Evolutionary conservation across 2,888 invertebrate genomes (phyloP).

Genomic region (Callyntrura sp.): DNA sequence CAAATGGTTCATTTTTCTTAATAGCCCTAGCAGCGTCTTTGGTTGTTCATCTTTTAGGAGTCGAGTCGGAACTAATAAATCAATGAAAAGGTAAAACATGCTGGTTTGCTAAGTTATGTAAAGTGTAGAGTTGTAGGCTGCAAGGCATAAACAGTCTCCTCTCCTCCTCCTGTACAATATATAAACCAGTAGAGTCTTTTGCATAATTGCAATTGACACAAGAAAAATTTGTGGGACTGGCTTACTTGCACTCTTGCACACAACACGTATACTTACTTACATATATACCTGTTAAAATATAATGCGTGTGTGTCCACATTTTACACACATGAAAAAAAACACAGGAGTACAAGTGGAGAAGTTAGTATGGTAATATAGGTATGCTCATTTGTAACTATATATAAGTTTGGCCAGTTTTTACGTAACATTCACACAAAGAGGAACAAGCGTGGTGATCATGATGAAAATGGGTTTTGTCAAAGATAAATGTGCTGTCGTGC

Average conservation of each 20-base stretch:
- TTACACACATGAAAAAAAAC: neutral
- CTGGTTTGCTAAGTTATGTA: conserved; percentile 48
- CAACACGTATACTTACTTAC: neutral
- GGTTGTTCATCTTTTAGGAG: neutral
- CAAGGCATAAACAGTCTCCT: conserved; percentile 9
- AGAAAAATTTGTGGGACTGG: conserved; percentile 70
- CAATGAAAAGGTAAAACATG: conserved; percentile 41
- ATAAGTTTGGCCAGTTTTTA: conserved; percentile 51
- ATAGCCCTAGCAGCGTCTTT: conserved; percentile 10
- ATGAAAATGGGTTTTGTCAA: conserved; percentile 67
- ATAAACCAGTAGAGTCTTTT: conserved; percentile 57
- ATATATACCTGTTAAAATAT: neutral
- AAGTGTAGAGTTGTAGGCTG: neutral
- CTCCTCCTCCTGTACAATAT: neutral
- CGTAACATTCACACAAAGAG: conserved; percentile 5
- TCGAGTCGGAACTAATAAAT: conserved; percentile 26
- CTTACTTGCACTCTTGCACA: conserved; percentile 19
- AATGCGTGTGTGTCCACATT: neutral
- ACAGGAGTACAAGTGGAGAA: neutral
- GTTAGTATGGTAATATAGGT: neutral
- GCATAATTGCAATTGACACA: conserved; percentile 75
- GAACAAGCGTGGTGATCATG: neutral
- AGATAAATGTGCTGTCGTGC: conserved; percentile 67
- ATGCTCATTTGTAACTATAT: neutral
- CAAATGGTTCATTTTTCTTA: conserved; percentile 34